These are phyloP conservation scores for Talpa occidentalis DNA, from an alignment of 2,113 vertebrate species.

Conservation along the genomic window DNA sequence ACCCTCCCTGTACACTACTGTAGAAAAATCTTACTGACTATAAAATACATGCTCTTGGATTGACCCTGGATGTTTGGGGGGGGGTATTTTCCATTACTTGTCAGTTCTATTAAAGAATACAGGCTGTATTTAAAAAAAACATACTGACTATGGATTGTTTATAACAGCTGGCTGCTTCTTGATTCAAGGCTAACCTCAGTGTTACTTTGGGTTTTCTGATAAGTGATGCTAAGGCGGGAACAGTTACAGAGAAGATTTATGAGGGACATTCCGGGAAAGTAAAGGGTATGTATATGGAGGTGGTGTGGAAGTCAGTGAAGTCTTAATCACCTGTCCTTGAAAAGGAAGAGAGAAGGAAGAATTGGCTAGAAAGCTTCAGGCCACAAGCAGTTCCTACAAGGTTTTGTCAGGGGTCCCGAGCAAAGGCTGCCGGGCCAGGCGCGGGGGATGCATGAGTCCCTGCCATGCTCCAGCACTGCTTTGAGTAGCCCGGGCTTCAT, in stretches of 20 bases:
- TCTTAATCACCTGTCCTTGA: neutral
- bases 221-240: neutral
- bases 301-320: neutral
- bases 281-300: too few relatives aligned
- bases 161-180: neutral
- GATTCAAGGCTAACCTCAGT: neutral
- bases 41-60: neutral
- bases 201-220: neutral
- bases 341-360: neutral
- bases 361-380: neutral
- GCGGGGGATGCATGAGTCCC: too few relatives aligned
- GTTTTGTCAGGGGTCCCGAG: neutral
- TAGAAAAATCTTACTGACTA: neutral
- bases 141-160: neutral
- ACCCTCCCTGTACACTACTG: neutral
- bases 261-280: too few relatives aligned
- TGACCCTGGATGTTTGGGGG: neutral
- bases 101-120: neutral
- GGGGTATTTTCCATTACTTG: neutral
- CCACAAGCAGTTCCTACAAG: neutral
- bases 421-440: neutral
- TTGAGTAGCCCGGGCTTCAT: neutral
- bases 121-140: neutral
- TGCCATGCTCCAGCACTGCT: accelerated
- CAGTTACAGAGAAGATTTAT: neutral